Evolutionary conservation across 2,888 invertebrate genomes (phyloP), one percentile per base, ranked within the genome.

Genomic region (Bursaphelenchus okinawaensis): DNA sequence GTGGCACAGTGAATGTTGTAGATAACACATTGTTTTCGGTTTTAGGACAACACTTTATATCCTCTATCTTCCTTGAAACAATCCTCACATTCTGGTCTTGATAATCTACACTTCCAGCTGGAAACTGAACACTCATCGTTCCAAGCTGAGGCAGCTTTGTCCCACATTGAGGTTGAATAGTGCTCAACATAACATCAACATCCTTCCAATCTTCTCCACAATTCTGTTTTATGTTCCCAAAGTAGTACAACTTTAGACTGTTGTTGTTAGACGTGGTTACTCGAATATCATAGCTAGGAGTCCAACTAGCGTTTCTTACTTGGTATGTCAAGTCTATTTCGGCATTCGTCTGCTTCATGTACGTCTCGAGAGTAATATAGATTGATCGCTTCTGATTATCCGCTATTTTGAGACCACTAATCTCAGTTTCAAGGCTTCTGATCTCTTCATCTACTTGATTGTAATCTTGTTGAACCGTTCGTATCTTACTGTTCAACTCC

Each of bases 121-220:
- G 16, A 24, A 61, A 26, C n/a, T 69, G 62, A 4, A 73, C 79
- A 28, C 74, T 71, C 7, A 79, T 63, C 9, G 81, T 81, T 29
- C 75, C 75, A 6, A 79, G 63, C 16, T 72, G 70, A 8, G 79
- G 79, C 27, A 79, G 68, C 22, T 66, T 60, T 12, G 75, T 77
- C 7, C 77, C 78, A 9, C 74, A 64, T 24, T 70, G 70, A n/a
- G 78, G 79, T 31, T 69, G 70, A 31, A 76, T 77, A 16, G 79
- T 79, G 29, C 75, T 73, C 4, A 79, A 66, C n/a, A 69, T 40
- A 12, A 76, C 52, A 16, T 72, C 63, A n/a, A 73, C 69, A 24
- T 68, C 63, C 8, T 65, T 68, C 84, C 84, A 84, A 67, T 84
- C 84, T 67, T 85, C 84, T 0, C 81, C 83, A 7, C 84, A 83